Conservation (phyloP, 2,113 vertebrate genomes). For the Ancistrus triradiatus region DNA sequence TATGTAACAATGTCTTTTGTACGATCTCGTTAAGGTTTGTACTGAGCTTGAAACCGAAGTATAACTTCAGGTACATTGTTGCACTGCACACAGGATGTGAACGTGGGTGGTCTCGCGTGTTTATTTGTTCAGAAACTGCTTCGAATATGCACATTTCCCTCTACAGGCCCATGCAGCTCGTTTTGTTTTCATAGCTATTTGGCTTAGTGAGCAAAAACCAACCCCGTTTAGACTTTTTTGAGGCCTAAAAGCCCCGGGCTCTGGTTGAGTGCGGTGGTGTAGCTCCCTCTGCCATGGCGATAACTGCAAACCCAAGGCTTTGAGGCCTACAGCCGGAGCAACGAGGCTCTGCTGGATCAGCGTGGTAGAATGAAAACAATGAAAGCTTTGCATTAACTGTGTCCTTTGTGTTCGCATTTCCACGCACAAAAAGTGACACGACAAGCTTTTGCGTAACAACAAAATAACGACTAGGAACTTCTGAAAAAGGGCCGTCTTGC, state of each 20-base stretch:
- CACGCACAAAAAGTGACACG: too few species aligned
- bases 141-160: background rate
- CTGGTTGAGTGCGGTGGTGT: background rate
- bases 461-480: too few species aligned
- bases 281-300: background rate
- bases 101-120: background rate
- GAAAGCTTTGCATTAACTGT: too few species aligned
- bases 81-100: background rate
- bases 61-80: background rate
- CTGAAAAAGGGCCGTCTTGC: too few species aligned
- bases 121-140: background rate
- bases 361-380: too few species aligned
- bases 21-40: background rate
- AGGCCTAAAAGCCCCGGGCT: background rate
- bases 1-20: too few species aligned
- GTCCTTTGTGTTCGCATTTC: too few species aligned
- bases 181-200: too few species aligned
- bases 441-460: too few species aligned
- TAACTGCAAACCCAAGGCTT: constrained; percentile 41
- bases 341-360: too few species aligned
- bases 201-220: background rate
- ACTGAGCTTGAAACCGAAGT: background rate
- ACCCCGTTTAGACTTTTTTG: background rate
- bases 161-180: background rate
- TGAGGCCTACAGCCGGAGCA: too few species aligned